Percentiles rank a stretch among this genome's conserved stretches.
These are phyloP conservation scores for Amphibalanus amphitrite DNA, from an alignment of 1,140 invertebrate species.

Conservation along the genomic window DNA sequence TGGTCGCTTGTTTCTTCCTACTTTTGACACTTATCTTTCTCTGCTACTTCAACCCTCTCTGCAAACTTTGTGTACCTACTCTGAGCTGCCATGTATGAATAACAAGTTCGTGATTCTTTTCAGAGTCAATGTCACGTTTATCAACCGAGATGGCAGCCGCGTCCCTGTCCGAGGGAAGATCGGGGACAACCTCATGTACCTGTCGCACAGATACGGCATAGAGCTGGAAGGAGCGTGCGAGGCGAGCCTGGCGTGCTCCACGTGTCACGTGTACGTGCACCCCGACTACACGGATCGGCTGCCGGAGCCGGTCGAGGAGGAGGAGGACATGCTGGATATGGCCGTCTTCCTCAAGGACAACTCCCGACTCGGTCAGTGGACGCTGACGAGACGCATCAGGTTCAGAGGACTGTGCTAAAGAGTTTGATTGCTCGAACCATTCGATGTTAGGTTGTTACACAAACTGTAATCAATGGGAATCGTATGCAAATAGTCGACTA, in stretches of 20 bases:
- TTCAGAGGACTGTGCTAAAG: too few species aligned
- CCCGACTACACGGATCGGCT: conserved; percentile 57
- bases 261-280: conserved; percentile 92
- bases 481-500: too few species aligned
- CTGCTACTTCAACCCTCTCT: too few species aligned
- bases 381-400: too few species aligned
- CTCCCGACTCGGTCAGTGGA: conserved; percentile 40
- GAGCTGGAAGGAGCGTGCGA: conserved; percentile 97
- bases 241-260: conserved; percentile 92
- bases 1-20: too few species aligned
- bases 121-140: conserved; percentile 75
- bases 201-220: conserved; percentile 80
- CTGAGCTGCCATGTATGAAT: too few species aligned
- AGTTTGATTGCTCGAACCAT: too few species aligned
- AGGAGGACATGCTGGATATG: conserved; percentile 94
- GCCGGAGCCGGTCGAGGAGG: conserved; percentile 60
- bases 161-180: conserved; percentile 71
- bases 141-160: conserved; percentile 67
- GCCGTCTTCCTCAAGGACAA: conserved; percentile 91
- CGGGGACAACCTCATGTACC: conserved; percentile 86
- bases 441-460: too few species aligned
- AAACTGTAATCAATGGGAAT: too few species aligned
- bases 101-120: too few species aligned
- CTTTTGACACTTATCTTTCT: too few species aligned
- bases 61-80: too few species aligned